Conservation (phyloP, 2,888 invertebrate species). For the Stenodema calcarata region DNA sequence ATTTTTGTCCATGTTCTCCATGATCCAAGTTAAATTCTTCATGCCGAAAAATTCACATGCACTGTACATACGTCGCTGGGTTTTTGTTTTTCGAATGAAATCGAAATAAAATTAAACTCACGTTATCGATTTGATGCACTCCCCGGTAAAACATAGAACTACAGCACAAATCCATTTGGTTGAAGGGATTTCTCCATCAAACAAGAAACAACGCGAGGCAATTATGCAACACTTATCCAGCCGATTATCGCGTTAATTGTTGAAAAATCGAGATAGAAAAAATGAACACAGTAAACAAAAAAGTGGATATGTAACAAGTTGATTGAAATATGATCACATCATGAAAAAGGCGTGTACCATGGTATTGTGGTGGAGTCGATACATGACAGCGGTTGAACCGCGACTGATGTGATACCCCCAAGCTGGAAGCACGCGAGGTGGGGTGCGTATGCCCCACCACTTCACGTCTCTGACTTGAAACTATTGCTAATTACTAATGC, state of each 20-base stretch:
- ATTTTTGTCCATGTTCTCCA: background rate
- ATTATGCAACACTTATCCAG: background rate
- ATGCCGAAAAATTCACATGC: slow-evolving; percentile 15
- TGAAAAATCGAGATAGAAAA: no score
- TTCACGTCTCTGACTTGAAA: background rate
- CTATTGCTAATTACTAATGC: slow-evolving; percentile 42
- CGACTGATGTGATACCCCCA: slow-evolving; percentile 32
- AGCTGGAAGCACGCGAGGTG: slow-evolving; percentile 15
- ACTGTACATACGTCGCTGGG: background rate
- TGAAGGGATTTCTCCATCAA: background rate
- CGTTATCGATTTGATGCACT: slow-evolving; percentile 36
- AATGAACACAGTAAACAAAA: background rate
- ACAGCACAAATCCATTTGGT: slow-evolving; percentile 46
- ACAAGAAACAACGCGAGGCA: background rate
- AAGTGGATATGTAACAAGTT: background rate
- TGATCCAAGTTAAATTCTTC: background rate
- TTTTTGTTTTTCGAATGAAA: background rate
- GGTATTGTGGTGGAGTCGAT: slow-evolving; percentile 8
- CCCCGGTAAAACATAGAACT: slow-evolving; percentile 46
- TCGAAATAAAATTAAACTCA: slow-evolving; percentile 13
- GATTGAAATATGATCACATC: background rate
- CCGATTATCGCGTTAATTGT: background rate
- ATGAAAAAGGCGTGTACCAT: slow-evolving; percentile 17
- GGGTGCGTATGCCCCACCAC: slow-evolving; percentile 5
- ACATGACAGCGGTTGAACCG: slow-evolving; percentile 38